Percentiles rank a stretch among this genome's conserved stretches.
Evolutionary conservation across 1,140 invertebrate genomes (phyloP).

Genomic region (Caenorhabditis briggsae): DNA sequence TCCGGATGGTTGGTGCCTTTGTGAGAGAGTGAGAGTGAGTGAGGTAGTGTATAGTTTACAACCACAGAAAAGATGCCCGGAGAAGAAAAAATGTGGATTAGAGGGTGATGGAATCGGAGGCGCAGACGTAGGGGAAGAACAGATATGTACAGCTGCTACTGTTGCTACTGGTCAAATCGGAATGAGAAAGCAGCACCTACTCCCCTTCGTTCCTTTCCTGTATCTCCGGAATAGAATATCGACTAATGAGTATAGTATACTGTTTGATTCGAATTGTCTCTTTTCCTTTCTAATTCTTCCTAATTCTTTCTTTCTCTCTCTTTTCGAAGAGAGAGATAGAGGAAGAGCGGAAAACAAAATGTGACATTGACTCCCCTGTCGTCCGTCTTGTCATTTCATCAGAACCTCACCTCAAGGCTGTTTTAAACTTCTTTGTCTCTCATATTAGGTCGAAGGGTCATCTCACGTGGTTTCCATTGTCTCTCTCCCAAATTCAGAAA

Average conservation of each 20-base stretch:
- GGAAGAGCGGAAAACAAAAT: constrained; percentile 1
- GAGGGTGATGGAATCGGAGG: constrained; percentile 26
- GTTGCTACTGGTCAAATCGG: constrained; percentile 15
- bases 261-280: not conserved
- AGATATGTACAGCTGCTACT: constrained; percentile 29
- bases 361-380: constrained; percentile 39
- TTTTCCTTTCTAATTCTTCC: not conserved
- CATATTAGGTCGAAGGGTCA: not conserved
- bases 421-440: constrained; percentile 18
- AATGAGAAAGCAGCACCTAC: not conserved
- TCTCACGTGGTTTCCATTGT: not conserved
- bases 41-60: constrained; percentile 53
- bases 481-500: no score
- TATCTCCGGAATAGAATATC: constrained; percentile 7
- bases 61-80: not conserved
- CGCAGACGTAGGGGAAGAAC: not conserved
- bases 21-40: not conserved
- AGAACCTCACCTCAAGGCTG: constrained; percentile 39
- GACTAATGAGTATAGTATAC: constrained; percentile 31
- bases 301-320: constrained; percentile 6
- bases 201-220: not conserved
- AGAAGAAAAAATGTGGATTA: constrained; percentile 20
- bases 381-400: constrained; percentile 39
- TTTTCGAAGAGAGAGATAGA: constrained; percentile 5
- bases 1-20: not conserved